Conservation (phyloP, 2,797 vertebrate species). For the Brotula barbata region DNA sequence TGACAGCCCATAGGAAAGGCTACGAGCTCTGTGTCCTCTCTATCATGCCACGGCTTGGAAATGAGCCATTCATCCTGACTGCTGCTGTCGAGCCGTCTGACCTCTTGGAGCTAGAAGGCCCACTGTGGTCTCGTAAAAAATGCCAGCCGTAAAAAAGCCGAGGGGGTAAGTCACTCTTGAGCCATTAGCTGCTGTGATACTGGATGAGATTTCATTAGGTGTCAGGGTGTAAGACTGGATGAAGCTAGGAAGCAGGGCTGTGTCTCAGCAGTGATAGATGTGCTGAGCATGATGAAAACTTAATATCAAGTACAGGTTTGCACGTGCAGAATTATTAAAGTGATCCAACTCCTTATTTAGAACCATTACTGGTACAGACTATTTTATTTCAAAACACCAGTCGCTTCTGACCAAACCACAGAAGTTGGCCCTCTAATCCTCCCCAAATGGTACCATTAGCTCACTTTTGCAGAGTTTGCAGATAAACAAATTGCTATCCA, state of each 20-base stretch:
- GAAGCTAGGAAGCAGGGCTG: conserved; percentile 41
- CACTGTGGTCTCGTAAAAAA: conserved; percentile 76
- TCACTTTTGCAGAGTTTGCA: conserved; percentile 69
- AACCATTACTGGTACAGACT: conserved; percentile 15
- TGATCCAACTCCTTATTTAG: conserved; percentile 36
- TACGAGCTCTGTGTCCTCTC: conserved; percentile 52
- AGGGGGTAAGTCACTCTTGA: conserved; percentile 64
- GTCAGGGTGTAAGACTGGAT: conserved; percentile 67
- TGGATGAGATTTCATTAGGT: conserved; percentile 75
- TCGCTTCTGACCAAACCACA: conserved; percentile 21
- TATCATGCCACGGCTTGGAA: conserved; percentile 69
- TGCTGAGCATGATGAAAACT: conserved; percentile 37
- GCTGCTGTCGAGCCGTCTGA: conserved; percentile 67
- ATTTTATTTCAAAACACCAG: conserved; percentile 19
- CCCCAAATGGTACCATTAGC: conserved; percentile 68
- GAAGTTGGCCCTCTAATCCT: conserved; percentile 50
- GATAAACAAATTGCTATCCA: conserved; percentile 63
- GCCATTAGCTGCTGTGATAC: conserved; percentile 68
- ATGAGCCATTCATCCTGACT: conserved; percentile 70
- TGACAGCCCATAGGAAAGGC: conserved; percentile 48
- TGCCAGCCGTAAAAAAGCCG: conserved; percentile 72
- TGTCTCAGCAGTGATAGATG: conserved; percentile 50
- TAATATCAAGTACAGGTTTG: conserved; percentile 23
- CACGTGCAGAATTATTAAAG: conserved; percentile 29
- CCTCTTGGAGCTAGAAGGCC: conserved; percentile 65